Evolutionary conservation across 1,140 invertebrate species (phyloP).

Genomic region (Lepidurus arcticus): DNA sequence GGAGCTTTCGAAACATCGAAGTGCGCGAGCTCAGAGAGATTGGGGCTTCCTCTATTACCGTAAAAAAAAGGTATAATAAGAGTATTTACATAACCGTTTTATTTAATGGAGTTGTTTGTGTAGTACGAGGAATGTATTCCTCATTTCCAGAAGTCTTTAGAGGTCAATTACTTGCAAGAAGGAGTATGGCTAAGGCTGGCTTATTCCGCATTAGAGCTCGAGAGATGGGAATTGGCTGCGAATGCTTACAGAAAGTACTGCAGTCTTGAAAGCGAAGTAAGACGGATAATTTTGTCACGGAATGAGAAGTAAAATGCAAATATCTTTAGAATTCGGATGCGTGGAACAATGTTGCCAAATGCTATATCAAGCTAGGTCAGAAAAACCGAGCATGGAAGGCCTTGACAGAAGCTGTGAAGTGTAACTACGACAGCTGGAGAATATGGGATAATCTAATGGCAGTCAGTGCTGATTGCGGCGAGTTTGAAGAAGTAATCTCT

Average conservation of each 20-base stretch:
- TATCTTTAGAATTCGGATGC: conserved; percentile 73
- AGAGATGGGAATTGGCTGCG: conserved; percentile 76
- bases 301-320: background rate
- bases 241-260: conserved; percentile 80
- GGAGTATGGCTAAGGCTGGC: conserved; percentile 78
- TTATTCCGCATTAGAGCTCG: conserved; percentile 68
- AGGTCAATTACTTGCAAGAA: conserved; percentile 78
- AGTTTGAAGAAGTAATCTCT: conserved; percentile 38
- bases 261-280: conserved; percentile 63
- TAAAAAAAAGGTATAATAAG: conserved; percentile 32
- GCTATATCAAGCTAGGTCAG: conserved; percentile 79
- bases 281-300: background rate
- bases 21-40: conserved; percentile 71
- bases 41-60: conserved; percentile 57
- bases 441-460: conserved; percentile 93
- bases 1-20: conserved; percentile 73
- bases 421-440: conserved; percentile 81
- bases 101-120: conserved; percentile 36
- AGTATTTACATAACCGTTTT: conserved; percentile 28
- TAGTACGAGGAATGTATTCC: conserved; percentile 67
- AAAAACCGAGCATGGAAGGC: conserved; percentile 76
- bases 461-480: conserved; percentile 64
- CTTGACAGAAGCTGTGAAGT: conserved; percentile 82
- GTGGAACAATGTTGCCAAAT: conserved; percentile 95
- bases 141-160: conserved; percentile 70